phyloP scores from a whole-genome alignment of 1,140 invertebrate genomes.

The Heliconius hewitsoni region DNA sequence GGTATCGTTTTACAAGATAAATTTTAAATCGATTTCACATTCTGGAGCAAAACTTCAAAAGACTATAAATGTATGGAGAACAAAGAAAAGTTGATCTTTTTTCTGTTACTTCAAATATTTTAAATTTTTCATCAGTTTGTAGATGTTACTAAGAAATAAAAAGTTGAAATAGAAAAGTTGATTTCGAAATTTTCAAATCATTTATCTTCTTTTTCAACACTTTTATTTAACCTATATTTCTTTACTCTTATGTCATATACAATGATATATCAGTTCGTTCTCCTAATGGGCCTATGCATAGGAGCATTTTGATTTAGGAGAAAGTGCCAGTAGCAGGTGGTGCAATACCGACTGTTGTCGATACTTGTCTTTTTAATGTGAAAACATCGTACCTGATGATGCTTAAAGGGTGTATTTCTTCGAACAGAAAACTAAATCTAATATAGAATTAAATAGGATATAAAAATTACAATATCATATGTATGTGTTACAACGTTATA shows the following conservation, averaged over 20 bases:
- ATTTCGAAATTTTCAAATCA: background rate
- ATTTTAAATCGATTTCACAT: background rate
- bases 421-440: too few species aligned
- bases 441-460: too few species aligned
- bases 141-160: background rate
- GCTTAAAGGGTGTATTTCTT: too few species aligned
- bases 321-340: background rate
- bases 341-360: background rate
- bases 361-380: background rate
- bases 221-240: slow-evolving; percentile 7
- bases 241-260: background rate
- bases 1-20: slow-evolving; percentile 11
- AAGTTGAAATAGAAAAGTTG: background rate
- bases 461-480: too few species aligned
- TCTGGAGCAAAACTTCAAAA: background rate
- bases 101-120: background rate
- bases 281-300: background rate
- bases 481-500: too few species aligned
- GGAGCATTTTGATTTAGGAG: background rate
- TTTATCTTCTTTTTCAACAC: slow-evolving; percentile 11
- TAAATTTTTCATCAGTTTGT: background rate
- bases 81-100: background rate
- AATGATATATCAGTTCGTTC: background rate
- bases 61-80: background rate
- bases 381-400: too few species aligned